phyloP scores from a whole-genome alignment of 2,888 invertebrate species.

The Mythimna albipuncta region DNA sequence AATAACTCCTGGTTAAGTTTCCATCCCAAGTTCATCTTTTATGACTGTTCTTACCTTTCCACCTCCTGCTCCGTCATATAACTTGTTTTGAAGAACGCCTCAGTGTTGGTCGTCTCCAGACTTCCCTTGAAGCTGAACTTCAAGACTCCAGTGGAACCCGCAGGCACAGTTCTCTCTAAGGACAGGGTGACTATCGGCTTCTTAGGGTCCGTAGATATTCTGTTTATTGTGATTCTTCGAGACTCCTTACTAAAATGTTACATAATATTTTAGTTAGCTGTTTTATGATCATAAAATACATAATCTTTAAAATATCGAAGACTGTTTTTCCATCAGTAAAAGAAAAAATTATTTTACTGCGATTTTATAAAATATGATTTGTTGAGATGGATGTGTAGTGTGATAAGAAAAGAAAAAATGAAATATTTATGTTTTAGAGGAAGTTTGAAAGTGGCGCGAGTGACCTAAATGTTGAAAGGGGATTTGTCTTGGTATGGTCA shows the following conservation, averaged over 20 bases:
- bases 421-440: too few relatives aligned
- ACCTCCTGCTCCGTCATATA: conserved; percentile 88
- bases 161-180: conserved; percentile 90
- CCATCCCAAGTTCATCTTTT: not conserved
- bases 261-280: too few relatives aligned
- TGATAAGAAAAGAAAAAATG: too few relatives aligned
- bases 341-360: too few relatives aligned
- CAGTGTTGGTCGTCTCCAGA: conserved; percentile 91
- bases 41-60: conserved; percentile 83
- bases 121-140: conserved; percentile 92
- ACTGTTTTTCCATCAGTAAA: too few relatives aligned
- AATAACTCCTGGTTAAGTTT: not conserved
- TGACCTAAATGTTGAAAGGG: too few relatives aligned
- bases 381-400: too few relatives aligned
- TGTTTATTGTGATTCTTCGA: conserved; percentile 77
- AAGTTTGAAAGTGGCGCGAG: too few relatives aligned
- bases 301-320: too few relatives aligned
- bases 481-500: too few relatives aligned
- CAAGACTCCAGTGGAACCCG: conserved; percentile 91
- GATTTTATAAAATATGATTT: too few relatives aligned
- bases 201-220: conserved; percentile 89
- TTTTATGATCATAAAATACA: too few relatives aligned
- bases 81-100: conserved; percentile 93
- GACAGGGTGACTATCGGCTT: conserved; percentile 91
- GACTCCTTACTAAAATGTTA: conserved; percentile 66